phyloP scores from a whole-genome alignment of 2,888 invertebrate genomes.

The Dysmachus trigonus region DNA sequence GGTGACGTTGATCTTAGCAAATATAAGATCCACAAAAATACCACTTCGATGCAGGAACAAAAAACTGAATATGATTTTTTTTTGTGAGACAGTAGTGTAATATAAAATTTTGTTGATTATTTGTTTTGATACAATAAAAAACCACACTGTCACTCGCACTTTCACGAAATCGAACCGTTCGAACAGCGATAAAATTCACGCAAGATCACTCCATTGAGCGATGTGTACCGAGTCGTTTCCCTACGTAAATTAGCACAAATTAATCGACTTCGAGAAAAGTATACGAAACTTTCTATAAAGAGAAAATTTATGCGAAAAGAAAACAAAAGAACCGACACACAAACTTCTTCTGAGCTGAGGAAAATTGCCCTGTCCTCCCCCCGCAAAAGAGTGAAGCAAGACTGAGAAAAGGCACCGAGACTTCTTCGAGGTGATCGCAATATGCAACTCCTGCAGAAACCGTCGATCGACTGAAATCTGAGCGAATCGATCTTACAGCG shows the following conservation, averaged over 20 bases:
- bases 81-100: background rate
- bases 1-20: background rate
- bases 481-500: background rate
- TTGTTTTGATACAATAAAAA: background rate
- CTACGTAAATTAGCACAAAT: conserved; percentile 29
- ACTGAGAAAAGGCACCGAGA: background rate
- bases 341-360: background rate
- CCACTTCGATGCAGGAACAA: background rate
- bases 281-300: conserved; percentile 33
- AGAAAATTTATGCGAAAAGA: conserved; percentile 32
- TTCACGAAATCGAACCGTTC: background rate
- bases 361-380: background rate
- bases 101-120: background rate
- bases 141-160: conserved; percentile 20
- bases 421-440: background rate
- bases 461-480: conserved; percentile 48
- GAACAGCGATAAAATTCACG: background rate
- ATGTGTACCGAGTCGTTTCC: background rate
- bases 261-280: background rate
- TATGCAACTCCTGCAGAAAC: conserved; percentile 42
- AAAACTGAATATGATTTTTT: background rate
- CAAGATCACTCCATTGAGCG: background rate
- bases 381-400: background rate
- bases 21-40: background rate
- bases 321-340: background rate